Evolutionary conservation across 2,797 vertebrate species (phyloP).

Genomic region (Parambassis ranga): DNA sequence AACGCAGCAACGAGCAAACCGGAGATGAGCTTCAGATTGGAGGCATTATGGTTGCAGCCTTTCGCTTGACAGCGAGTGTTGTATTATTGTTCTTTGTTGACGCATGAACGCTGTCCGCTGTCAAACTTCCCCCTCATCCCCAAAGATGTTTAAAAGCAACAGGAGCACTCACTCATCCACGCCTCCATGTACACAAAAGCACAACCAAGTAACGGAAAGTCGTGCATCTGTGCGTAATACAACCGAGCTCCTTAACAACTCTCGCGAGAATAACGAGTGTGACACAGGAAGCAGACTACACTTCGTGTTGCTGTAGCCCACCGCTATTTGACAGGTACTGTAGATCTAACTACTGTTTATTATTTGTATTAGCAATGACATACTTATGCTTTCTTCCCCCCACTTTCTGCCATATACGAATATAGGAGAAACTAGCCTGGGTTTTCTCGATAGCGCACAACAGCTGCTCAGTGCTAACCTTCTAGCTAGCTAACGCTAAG

Average conservation of each 20-base stretch:
- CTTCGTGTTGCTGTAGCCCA: background rate
- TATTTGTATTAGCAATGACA: background rate
- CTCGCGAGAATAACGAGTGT: background rate
- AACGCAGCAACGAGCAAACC: too few relatives aligned
- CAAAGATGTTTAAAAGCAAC: too few relatives aligned
- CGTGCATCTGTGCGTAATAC: too few relatives aligned
- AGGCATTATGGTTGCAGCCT: background rate
- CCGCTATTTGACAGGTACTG: conserved; percentile 42
- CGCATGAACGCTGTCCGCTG: too few relatives aligned
- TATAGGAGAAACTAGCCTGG: background rate
- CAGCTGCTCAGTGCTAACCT: conserved; percentile 7
- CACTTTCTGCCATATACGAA: background rate
- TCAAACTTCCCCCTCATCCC: too few relatives aligned
- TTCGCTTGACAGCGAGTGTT: fast-evolving
- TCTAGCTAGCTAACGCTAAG: conserved; percentile 22
- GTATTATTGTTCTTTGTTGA: fast-evolving
- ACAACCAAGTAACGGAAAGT: too few relatives aligned
- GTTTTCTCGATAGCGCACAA: background rate
- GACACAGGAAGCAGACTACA: background rate
- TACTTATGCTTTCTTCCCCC: fast-evolving
- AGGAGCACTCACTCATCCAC: too few relatives aligned
- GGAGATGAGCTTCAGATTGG: too few relatives aligned
- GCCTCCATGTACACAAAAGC: too few relatives aligned
- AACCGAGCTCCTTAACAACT: too few relatives aligned
- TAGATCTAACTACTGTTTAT: background rate